Evolutionary conservation across 2,113 vertebrate genomes (phyloP).

Genomic region (Campylorhamphus procurvoides): DNA sequence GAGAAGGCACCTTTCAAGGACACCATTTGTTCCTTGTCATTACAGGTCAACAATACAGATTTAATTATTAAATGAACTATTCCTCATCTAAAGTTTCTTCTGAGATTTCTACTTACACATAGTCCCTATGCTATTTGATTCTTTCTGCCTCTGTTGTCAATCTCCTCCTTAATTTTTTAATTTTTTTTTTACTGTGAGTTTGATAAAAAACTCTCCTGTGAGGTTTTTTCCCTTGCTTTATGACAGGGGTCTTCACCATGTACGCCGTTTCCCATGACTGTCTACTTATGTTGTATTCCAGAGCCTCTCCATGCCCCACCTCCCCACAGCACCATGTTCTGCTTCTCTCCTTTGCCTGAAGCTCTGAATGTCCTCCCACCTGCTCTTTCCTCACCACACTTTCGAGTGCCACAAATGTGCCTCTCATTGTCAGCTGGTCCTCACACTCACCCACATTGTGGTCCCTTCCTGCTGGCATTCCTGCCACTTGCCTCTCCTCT

Average conservation of each 20-base stretch:
- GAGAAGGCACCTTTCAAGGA: neutral
- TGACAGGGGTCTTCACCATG: neutral
- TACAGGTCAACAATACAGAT: neutral
- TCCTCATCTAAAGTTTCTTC: neutral
- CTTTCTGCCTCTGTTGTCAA: neutral
- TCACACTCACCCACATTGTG: accelerated
- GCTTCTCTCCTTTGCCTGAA: accelerated
- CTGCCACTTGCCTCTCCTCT: neutral
- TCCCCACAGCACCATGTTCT: neutral
- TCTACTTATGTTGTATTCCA: neutral
- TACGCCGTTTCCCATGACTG: accelerated
- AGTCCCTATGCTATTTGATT: neutral
- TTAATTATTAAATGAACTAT: neutral
- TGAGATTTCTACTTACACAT: neutral
- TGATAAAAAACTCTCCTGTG: neutral
- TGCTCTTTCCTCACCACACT: neutral
- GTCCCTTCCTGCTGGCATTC: neutral
- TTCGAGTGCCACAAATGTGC: neutral
- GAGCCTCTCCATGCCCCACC: accelerated
- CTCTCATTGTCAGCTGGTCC: neutral
- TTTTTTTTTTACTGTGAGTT: neutral
- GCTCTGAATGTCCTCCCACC: neutral
- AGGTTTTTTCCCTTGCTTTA: neutral
- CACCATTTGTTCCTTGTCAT: neutral
- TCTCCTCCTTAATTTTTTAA: neutral